Evolutionary conservation across 1,140 invertebrate species (phyloP).

Genomic region (Caenorhabditis latens): DNA sequence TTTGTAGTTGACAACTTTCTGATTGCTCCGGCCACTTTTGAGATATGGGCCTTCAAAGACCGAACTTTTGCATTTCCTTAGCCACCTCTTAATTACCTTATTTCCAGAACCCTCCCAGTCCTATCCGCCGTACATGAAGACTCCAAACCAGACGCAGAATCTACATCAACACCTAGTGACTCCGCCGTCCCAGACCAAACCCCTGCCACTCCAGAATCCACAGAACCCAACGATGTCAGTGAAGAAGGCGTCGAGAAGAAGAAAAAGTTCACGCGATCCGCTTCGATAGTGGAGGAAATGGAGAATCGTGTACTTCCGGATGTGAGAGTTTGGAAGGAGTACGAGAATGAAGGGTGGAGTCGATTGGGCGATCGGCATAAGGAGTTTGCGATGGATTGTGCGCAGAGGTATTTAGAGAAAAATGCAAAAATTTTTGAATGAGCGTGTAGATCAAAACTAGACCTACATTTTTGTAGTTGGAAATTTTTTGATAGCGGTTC

Average conservation of each 20-base stretch:
- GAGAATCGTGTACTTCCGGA: constrained; percentile 65
- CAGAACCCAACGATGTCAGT: neutral
- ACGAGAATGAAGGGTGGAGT: constrained; percentile 58
- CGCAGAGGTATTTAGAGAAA: constrained; percentile 57
- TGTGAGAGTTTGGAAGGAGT: constrained; percentile 61
- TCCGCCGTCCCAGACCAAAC: neutral
- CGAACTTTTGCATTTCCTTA: too few relatives aligned
- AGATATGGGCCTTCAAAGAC: too few relatives aligned
- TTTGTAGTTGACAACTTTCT: too few relatives aligned
- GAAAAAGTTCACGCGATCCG: constrained; percentile 61
- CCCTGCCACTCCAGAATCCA: neutral
- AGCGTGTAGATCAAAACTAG: too few relatives aligned
- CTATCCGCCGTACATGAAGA: constrained; percentile 33
- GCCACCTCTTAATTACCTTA: neutral
- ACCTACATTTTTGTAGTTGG: too few relatives aligned
- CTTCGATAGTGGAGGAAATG: constrained; percentile 63
- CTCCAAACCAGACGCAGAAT: neutral
- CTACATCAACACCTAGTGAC: neutral
- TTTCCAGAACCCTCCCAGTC: constrained; percentile 8
- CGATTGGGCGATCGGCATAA: constrained; percentile 41
- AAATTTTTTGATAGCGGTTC: too few relatives aligned
- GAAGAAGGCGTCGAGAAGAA: constrained; percentile 49
- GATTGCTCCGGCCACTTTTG: too few relatives aligned
- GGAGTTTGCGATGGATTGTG: constrained; percentile 66
- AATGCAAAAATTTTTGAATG: neutral